Base-by-base conservation (phyloP, 2,113 vertebrate genomes). In the Blennius ocellaris region DNA sequence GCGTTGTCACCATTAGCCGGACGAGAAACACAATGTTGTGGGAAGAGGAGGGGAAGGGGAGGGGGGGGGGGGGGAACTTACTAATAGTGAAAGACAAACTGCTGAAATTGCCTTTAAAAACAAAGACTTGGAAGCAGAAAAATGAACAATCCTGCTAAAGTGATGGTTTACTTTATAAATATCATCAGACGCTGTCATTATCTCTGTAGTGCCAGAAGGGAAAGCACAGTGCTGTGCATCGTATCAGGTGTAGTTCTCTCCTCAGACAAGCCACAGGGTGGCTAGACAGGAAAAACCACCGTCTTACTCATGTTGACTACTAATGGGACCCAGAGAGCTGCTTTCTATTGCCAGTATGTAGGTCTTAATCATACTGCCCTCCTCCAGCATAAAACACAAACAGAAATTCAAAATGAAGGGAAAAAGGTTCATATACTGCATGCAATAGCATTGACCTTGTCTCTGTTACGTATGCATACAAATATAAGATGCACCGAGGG, bases 181-280 rank as follows among this genome's bases (percentile, higher is more conserved):
- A 73, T 74, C 70, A 86, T 89, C 68, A 73, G 70, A 85, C 21
- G 53, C 57, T 51, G 59, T 83, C 81, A 82, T 91, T 87, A 78
- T 76, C 80, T 68, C 43, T 55, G 38, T n/a, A 54, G 64, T 11
- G 51, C 47, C 64, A 65, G 69, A 45, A 78, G 80, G 61, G 80
- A 75, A 54, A 63, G 76, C 58, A 52, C 50, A 59, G 71, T 17
- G 45, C 77, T 64, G 59, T 62, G 76, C 79, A 74, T 86, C 76
- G 61, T 82, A 83, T 85, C 85, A 73, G 75, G 58, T 84, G 68
- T 40, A 55, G 38, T 64, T 85, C 81, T 82, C 80, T 51, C 59
- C 72, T 76, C 77, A 78, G 49, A 73, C 60, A 64, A 85, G 80
- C 78, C 66, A 69, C 61, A 30, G 77, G 84, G 69, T 43, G 61